Conservation (phyloP, 2,113 vertebrate species). For the Mus musculus region DNA sequence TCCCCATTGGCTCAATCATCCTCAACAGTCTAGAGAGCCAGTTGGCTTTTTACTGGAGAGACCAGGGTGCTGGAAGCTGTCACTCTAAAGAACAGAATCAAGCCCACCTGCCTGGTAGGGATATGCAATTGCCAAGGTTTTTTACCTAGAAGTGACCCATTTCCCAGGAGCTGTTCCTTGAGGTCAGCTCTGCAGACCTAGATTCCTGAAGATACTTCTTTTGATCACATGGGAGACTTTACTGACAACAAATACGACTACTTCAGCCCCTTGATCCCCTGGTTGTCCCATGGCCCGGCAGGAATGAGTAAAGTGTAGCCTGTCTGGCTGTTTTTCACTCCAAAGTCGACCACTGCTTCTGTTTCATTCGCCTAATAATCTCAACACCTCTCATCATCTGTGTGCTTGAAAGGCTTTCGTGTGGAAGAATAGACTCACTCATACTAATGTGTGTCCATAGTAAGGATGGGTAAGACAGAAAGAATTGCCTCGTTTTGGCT, state of each 20-base stretch:
- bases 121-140: background rate
- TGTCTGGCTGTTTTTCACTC: background rate
- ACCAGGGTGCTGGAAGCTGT: background rate
- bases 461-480: background rate
- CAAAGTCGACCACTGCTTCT: background rate
- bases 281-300: background rate
- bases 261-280: background rate
- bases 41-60: background rate
- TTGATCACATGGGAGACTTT: background rate
- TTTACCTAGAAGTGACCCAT: background rate
- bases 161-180: background rate
- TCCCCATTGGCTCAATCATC: background rate
- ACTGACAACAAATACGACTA: background rate
- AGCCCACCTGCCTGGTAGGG: background rate
- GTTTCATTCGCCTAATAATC: background rate
- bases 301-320: background rate
- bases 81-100: conserved; percentile 42
- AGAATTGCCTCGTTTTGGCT: background rate
- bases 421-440: conserved; percentile 12
- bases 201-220: background rate
- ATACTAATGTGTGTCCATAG: background rate
- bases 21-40: background rate
- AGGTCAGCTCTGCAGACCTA: conserved; percentile 27
- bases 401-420: background rate
- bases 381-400: background rate